Evolutionary conservation across 1,140 invertebrate genomes (phyloP).

Genomic region (Anthonomus grandis): DNA sequence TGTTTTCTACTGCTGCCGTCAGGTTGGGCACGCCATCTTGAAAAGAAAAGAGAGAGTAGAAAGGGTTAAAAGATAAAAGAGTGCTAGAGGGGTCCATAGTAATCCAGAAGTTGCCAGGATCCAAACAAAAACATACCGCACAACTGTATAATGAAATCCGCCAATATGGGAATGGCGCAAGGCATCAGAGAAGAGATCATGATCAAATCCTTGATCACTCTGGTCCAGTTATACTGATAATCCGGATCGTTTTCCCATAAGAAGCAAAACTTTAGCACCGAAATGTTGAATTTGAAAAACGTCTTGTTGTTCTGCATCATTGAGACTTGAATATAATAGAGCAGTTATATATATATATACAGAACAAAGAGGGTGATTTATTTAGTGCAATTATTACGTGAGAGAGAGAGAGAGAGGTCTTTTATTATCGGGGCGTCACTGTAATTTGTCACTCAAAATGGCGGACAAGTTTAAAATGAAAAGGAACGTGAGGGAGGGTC

Average conservation of each 20-base stretch:
- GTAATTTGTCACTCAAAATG: too few relatives aligned
- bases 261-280: slow-evolving; percentile 12
- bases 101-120: not conserved
- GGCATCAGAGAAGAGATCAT: slow-evolving; percentile 28
- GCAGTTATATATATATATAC: too few relatives aligned
- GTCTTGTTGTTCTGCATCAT: too few relatives aligned
- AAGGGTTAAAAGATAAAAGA: slow-evolving; percentile 2
- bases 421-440: too few relatives aligned
- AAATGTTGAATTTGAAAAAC: slow-evolving; percentile 21
- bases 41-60: not conserved
- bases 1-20: slow-evolving; percentile 26
- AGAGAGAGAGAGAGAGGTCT: too few relatives aligned
- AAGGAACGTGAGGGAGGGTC: too few relatives aligned
- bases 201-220: slow-evolving; percentile 15
- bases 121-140: slow-evolving; percentile 12
- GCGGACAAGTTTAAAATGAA: too few relatives aligned
- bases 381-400: too few relatives aligned
- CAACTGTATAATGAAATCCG: slow-evolving; percentile 24
- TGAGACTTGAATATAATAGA: too few relatives aligned
- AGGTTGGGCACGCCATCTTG: slow-evolving; percentile 22
- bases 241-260: slow-evolving; percentile 25
- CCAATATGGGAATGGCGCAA: slow-evolving; percentile 26
- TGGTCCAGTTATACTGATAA: slow-evolving; percentile 12
- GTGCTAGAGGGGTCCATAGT: slow-evolving; percentile 5
- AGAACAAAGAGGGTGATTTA: too few relatives aligned